Conservation (phyloP, 2,113 vertebrate genomes). For the Smithornis capensis region DNA sequence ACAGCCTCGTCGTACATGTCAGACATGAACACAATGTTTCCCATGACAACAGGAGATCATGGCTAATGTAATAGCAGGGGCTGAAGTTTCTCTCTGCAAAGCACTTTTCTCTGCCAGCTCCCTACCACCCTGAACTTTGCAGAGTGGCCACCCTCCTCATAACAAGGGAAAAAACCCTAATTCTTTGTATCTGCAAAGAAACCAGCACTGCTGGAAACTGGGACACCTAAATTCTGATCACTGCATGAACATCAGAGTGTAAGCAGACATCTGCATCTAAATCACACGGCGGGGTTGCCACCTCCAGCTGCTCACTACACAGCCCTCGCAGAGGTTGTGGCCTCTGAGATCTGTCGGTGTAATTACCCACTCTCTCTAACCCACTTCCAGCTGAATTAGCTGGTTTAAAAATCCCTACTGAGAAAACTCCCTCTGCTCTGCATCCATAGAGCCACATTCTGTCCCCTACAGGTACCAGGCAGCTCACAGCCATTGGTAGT, state of each 20-base stretch:
- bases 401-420: not conserved
- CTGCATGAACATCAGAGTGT: conserved; percentile 7
- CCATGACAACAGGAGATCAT: not conserved
- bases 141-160: not conserved
- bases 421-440: not conserved
- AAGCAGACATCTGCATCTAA: conserved; percentile 47
- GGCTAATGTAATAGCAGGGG: not conserved
- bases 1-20: not conserved
- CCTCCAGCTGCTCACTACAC: conserved; percentile 40
- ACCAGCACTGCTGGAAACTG: conserved; percentile 2
- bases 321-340: conserved; percentile 14
- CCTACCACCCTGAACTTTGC: not conserved
- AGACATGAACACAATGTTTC: not conserved
- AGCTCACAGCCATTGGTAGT: accelerated
- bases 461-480: accelerated
- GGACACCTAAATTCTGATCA: not conserved
- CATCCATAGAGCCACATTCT: not conserved
- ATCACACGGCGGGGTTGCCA: conserved; percentile 38
- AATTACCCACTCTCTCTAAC: conserved; percentile 24
- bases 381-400: not conserved
- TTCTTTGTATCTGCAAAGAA: conserved; percentile 12
- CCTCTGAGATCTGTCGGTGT: not conserved
- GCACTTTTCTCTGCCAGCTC: not conserved
- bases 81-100: not conserved
- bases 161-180: not conserved